These are phyloP conservation scores for Daktulosphaira vitifoliae DNA, from an alignment of 1,140 invertebrate genomes.

Conservation along the genomic window DNA sequence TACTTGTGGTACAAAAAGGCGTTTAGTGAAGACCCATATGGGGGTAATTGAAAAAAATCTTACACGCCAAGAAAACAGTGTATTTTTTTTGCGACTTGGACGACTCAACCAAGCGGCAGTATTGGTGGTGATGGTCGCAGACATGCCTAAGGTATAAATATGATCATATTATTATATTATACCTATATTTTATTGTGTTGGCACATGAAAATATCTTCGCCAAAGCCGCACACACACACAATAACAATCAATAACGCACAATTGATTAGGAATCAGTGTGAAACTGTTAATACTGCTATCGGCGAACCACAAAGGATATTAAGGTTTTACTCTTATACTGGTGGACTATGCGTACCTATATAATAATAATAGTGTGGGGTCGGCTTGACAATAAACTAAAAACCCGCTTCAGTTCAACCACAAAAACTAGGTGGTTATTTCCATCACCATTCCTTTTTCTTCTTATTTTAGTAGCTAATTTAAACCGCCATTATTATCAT, in stretches of 20 bases:
- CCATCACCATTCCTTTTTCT: background rate
- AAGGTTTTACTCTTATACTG: background rate
- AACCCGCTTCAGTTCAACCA: background rate
- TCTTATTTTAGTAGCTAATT: background rate
- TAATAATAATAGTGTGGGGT: constrained; percentile 21
- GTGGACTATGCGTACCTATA: background rate
- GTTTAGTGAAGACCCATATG: too few species aligned
- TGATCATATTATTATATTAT: too few species aligned
- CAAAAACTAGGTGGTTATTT: background rate
- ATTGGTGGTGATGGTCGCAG: too few species aligned
- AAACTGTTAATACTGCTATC: constrained; percentile 24
- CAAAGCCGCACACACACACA: background rate
- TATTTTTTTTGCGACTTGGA: too few species aligned
- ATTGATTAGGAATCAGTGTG: constrained; percentile 24
- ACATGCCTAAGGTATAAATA: too few species aligned
- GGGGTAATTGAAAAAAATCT: too few species aligned
- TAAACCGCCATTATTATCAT: constrained; percentile 13
- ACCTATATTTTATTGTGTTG: too few species aligned
- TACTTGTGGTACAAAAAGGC: too few species aligned
- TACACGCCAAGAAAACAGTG: too few species aligned
- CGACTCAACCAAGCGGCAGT: too few species aligned
- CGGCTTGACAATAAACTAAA: constrained; percentile 21
- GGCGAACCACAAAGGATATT: constrained; percentile 25
- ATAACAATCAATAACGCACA: constrained; percentile 20
- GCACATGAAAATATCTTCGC: background rate